phyloP scores from a whole-genome alignment of 1,140 invertebrate genomes.

The Pseudomyrmex dendroicus region DNA sequence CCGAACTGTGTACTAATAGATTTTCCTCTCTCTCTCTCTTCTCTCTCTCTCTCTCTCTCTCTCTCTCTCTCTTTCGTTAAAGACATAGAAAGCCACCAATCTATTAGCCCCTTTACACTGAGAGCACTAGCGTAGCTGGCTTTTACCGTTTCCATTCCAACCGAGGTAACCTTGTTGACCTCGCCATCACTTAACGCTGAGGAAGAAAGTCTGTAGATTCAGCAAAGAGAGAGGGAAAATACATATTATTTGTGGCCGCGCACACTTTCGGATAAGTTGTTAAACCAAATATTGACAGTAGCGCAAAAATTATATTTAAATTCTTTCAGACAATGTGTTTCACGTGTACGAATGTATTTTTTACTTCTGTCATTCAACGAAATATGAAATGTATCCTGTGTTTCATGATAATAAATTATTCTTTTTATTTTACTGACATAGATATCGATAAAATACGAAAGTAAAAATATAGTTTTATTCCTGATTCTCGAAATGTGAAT shows the following conservation, averaged over 20 bases:
- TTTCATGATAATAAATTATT: neutral
- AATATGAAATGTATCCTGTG: neutral
- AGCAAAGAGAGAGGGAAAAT: neutral
- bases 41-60: constrained; percentile 13
- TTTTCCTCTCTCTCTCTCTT: constrained; percentile 28
- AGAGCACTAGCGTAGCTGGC: constrained; percentile 38
- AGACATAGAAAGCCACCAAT: constrained; percentile 54
- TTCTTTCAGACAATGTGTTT: neutral
- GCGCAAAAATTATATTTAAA: constrained; percentile 1
- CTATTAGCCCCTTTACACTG: constrained; percentile 42
- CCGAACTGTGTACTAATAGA: constrained; percentile 51
- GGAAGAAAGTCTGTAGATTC: constrained; percentile 37
- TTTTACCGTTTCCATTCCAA: constrained; percentile 55
- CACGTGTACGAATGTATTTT: neutral
- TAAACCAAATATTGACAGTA: neutral
- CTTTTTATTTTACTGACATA: neutral
- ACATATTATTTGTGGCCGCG: constrained; percentile 37
- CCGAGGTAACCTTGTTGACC: constrained; percentile 52
- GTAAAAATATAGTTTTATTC: constrained; percentile 4
- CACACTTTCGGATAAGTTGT: constrained; percentile 13
- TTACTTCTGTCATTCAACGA: constrained; percentile 1
- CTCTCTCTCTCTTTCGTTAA: constrained; percentile 20
- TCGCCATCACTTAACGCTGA: constrained; percentile 20
- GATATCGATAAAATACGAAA: neutral
- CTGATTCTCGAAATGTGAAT: neutral